Base-by-base conservation (phyloP, 1,140 invertebrate genomes). In the Drosophila subpulchrella region DNA sequence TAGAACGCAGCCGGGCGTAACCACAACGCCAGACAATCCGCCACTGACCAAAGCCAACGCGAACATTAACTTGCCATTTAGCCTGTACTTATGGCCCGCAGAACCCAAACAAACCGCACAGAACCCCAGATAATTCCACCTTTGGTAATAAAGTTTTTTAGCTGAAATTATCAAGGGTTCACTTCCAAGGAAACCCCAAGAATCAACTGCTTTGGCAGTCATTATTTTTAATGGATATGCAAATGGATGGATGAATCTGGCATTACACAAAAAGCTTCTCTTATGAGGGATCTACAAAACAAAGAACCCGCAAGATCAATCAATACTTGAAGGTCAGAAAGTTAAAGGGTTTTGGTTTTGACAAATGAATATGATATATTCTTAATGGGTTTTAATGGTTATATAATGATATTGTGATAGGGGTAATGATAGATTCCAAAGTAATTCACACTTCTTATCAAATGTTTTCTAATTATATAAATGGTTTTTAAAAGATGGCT, bases 21-120 rank as follows among this genome's bases (percentile, higher is more conserved):
- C 83, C 83, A 80, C 82, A 86, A 74, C 24, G 41, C 47, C 47
- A 24, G 46, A 59, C 30, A 51, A 54, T 34, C 46, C 44, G 47
- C 32, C 38, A 15, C 34, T 71, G 60, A 55, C 70, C 73, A 77
- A 60, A 78, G 75, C 55, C 66, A 78, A 78, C 44, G 55, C 62
- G 66, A 63, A 81, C 81, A 85, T 85, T 75, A 85, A 85, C 78
- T 70, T 56, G 67, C 74, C 74, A 75, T 81, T 85, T 86, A 78
- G 70, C 63, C 55, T 30, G 27, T 59, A 66, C 56, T 34, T 70
- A 65, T 71, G 75, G 53, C 78, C 55, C 47, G 57, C 38, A 38
- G 70, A 73, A 60, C 70, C 27, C 12, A 47, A 48, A 70, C 48
- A 71, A 74, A 32, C 42, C 38, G 46, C 51, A 55, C 48, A 65